These are phyloP conservation scores for Zaprionus ghesquierei DNA, from an alignment of 1,140 invertebrate genomes.

Conservation along the genomic window DNA sequence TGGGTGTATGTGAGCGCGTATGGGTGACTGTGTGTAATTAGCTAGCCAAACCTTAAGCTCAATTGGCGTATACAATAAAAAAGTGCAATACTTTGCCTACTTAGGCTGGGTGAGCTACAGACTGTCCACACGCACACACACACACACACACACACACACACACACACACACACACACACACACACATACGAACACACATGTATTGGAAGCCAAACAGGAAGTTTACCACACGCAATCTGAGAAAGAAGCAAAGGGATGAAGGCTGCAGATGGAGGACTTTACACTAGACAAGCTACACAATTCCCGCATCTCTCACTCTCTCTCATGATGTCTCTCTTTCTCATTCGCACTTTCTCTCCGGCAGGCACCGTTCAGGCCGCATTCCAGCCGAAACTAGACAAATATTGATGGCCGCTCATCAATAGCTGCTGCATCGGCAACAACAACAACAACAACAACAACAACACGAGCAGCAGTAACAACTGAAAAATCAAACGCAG, in stretches of 20 bases:
- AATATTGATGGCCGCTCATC: conserved; percentile 80
- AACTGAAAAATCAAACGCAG: conserved; percentile 67
- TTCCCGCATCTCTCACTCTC: conserved; percentile 17
- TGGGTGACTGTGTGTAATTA: conserved; percentile 60
- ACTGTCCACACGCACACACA: conserved; percentile 2
- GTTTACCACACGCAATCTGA: conserved; percentile 75
- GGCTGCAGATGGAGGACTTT: conserved; percentile 34
- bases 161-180: background rate
- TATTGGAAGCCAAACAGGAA: conserved; percentile 57
- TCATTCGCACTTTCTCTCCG: conserved; percentile 8
- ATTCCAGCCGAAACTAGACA: conserved; percentile 78
- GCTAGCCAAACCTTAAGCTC: conserved; percentile 63
- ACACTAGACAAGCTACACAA: conserved; percentile 48
- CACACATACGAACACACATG: background rate
- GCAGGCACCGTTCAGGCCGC: conserved; percentile 53
- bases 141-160: background rate
- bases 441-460: conserved; percentile 37
- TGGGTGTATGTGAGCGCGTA: conserved; percentile 37
- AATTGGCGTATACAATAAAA: conserved; percentile 55
- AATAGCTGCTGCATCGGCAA: conserved; percentile 62
- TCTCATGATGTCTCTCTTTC: background rate
- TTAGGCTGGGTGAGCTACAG: conserved; percentile 34
- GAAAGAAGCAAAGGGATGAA: conserved; percentile 28
- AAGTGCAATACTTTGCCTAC: conserved; percentile 43
- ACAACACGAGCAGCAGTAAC: conserved; percentile 26